Conservation (phyloP, 2,113 vertebrate genomes). For the Rhagologus leucostigma region DNA sequence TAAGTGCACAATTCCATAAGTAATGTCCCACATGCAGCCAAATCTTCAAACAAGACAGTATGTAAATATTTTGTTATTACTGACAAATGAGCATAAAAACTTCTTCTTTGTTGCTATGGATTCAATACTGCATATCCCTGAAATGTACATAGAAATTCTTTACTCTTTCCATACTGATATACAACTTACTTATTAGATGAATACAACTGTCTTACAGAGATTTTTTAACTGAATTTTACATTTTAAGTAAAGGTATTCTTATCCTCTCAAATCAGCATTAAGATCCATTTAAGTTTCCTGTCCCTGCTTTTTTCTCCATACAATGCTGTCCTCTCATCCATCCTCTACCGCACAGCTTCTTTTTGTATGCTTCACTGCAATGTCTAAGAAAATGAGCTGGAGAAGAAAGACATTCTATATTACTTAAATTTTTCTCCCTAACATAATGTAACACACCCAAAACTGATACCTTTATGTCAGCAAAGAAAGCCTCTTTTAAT, state of each 20-base stretch:
- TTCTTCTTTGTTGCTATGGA: neutral
- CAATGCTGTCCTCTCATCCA: neutral
- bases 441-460: neutral
- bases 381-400: neutral
- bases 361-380: neutral
- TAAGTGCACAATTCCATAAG: neutral
- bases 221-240: neutral
- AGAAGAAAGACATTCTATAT: neutral
- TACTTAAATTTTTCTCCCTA: neutral
- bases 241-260: neutral
- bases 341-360: neutral
- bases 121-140: neutral
- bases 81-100: neutral
- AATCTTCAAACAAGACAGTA: neutral
- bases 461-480: neutral
- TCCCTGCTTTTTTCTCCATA: neutral
- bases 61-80: neutral
- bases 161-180: neutral
- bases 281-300: neutral
- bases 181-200: neutral
- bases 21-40: neutral
- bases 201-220: neutral
- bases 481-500: neutral
- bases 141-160: neutral
- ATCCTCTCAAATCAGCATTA: neutral